These are phyloP conservation scores for Anser brachyrhynchus DNA, from an alignment of 2,113 vertebrate genomes.

Conservation along the genomic window DNA sequence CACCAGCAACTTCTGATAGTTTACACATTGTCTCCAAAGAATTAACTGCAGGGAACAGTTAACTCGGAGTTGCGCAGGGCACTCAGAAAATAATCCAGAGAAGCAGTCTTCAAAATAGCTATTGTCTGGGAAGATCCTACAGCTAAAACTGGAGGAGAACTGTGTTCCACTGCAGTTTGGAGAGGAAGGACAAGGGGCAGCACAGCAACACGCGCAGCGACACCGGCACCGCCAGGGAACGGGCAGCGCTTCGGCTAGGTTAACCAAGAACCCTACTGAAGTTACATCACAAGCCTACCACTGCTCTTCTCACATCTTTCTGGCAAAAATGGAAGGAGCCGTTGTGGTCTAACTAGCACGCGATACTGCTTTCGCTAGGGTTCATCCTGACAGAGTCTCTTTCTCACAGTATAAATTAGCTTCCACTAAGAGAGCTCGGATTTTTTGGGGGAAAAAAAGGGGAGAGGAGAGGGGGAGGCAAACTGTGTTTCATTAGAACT, in stretches of 20 bases:
- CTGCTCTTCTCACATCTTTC: neutral
- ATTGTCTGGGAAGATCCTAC: neutral
- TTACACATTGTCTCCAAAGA: conserved; percentile 11
- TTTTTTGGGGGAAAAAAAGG: neutral
- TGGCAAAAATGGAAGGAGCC: neutral
- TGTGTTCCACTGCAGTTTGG: neutral
- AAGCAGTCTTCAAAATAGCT: neutral
- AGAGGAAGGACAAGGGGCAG: neutral
- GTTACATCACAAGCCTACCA: neutral
- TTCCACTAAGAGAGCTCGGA: neutral
- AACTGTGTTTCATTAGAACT: neutral
- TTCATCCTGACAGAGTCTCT: neutral
- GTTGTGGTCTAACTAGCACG: neutral
- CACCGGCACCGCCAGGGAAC: neutral
- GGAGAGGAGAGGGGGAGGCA: neutral
- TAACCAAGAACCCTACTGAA: neutral
- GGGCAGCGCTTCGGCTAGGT: neutral
- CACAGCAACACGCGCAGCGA: neutral
- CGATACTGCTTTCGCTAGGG: neutral
- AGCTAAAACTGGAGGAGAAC: neutral
- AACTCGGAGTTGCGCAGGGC: neutral
- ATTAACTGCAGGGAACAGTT: neutral
- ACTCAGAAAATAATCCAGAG: neutral
- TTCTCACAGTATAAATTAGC: neutral
- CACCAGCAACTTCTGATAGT: conserved; percentile 9